Percentiles rank a stretch among this genome's conserved stretches.
Conservation (phyloP, 2,888 invertebrate species). For the Hydrotaea cyrtoneurina region DNA sequence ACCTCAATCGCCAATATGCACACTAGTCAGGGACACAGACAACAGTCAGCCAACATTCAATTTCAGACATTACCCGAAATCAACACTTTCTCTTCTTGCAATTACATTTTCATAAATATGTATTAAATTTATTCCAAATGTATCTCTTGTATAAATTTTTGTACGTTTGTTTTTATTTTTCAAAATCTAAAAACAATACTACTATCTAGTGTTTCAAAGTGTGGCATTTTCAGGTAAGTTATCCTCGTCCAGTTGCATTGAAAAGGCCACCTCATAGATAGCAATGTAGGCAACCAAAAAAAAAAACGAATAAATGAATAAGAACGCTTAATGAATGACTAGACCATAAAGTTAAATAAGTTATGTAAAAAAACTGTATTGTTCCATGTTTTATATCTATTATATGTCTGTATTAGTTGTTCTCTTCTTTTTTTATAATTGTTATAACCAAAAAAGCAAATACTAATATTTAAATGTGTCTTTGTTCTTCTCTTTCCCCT, state of each 20-base stretch:
- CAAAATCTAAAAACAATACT: constrained; percentile 64
- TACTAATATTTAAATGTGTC: constrained; percentile 22
- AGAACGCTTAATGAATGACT: constrained; percentile 47
- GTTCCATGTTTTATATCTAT: constrained; percentile 3
- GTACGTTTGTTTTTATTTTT: constrained; percentile 78
- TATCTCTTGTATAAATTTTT: constrained; percentile 78
- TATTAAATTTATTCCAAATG: constrained; percentile 21
- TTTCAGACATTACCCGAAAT: background rate
- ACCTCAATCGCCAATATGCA: background rate
- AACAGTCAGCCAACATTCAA: constrained; percentile 18
- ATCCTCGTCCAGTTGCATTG: constrained; percentile 27
- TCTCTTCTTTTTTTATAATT: constrained; percentile 5
- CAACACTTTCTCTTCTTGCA: constrained; percentile 46
- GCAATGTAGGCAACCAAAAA: background rate
- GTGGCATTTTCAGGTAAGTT: constrained; percentile 97
- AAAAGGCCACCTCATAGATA: constrained; percentile 61
- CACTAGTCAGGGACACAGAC: background rate
- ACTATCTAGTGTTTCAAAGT: constrained; percentile 93
- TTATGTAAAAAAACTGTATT: constrained; percentile 27
- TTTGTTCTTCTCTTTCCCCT: constrained; percentile 51
- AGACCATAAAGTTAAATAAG: constrained; percentile 11
- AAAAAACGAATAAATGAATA: background rate
- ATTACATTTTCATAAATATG: constrained; percentile 40
- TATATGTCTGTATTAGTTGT: constrained; percentile 1
- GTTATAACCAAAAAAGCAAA: background rate